Evolutionary conservation across 2,113 vertebrate genomes (phyloP), one percentile per base, ranked within the genome.

Genomic region (Cariama cristata): DNA sequence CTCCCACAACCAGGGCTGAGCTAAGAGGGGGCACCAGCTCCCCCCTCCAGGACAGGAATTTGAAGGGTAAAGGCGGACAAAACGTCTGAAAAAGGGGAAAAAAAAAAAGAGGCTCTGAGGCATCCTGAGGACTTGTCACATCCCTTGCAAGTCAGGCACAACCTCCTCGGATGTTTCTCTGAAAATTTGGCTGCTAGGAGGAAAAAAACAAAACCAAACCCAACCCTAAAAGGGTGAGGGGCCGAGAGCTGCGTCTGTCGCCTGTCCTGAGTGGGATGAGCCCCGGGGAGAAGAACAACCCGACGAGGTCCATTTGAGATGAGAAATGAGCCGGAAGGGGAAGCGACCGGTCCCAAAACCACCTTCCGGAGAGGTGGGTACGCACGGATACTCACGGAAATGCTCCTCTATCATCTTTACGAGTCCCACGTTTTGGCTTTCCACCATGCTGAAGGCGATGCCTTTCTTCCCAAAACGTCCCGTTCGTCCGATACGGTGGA

Each of bases 391-490:
- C 98, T 98, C 86, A 99, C 98, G 97, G 58, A 99, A 98, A 79
- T 98, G 96, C 13, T 98, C 62, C 97, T 98, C 98, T 1, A 98
- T 98, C 60, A 90, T 95, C 52, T 35, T 77, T 5, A 98, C 45
- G 1, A 98, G 92, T 4, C 4, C 32, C 38, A 98, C 24, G 7
- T 86, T 84, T 6, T 45, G 63, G 7, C 74, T 97, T 27, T 98
- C 95, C 24, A 98, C 95, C 97, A 99, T 97, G 85, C 97, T 99
- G 95, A 99, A 97, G 47, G 98, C 98, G 0, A 98, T 53, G 55
- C 98, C 98, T 7, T 85, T 97, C 50, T 98, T 98, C 53, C 98
- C 98, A 4, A 99, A 99, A 68, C 98, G 98, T 0, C 98, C 98
- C 0, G 98, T 94, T 4, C 98, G 80, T 24, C 98, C 98, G 0